Conservation (phyloP, 2,113 vertebrate species). For the Hylia prasina region DNA sequence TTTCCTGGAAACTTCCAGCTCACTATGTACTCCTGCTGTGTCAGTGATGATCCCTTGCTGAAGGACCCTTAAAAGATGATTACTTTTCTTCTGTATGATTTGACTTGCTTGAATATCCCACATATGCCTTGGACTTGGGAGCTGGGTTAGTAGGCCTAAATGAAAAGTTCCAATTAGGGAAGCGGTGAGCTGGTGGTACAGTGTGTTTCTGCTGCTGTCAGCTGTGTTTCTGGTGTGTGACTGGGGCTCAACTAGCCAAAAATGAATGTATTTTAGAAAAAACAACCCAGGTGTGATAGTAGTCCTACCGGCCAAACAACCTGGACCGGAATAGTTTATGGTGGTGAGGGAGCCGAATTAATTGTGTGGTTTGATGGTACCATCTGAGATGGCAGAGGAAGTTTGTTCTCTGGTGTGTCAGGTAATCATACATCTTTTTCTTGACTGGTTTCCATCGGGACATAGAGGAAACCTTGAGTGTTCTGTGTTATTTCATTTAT, state of each 20-base stretch:
- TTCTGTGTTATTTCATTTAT: neutral
- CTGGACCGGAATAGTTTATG: neutral
- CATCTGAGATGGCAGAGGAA: neutral
- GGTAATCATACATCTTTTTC: neutral
- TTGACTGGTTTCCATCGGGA: neutral
- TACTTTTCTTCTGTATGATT: neutral
- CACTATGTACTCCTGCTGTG: fast-evolving
- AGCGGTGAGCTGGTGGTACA: neutral
- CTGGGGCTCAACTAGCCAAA: neutral
- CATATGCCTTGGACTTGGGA: neutral
- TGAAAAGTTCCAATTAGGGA: neutral
- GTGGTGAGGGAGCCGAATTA: neutral
- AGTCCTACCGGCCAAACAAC: neutral
- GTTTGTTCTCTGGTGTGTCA: neutral
- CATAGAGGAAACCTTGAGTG: fast-evolving
- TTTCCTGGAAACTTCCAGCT: neutral
- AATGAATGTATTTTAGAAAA: neutral
- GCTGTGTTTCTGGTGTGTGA: neutral
- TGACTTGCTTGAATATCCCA: neutral
- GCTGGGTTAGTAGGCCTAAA: neutral
- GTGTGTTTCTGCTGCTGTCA: neutral
- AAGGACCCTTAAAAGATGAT: neutral
- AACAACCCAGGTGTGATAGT: neutral
- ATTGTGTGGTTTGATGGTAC: neutral
- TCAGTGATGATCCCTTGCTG: neutral